Conservation (phyloP, 2,888 invertebrate species). For the Oligia latruncula region DNA sequence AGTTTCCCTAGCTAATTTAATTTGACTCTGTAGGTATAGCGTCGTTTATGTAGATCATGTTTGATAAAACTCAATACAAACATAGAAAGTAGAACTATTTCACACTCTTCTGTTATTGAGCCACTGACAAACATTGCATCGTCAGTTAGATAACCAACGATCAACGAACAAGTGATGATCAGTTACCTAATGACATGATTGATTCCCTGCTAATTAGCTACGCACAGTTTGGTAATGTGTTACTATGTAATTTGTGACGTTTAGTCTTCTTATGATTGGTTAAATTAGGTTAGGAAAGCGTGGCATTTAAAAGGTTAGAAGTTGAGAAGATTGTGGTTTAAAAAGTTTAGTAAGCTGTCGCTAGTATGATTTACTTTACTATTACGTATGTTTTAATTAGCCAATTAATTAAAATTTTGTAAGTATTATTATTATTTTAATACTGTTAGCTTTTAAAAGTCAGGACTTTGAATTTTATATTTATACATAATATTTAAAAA, state of each 20-base stretch:
- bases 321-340: not conserved
- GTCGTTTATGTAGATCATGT: not conserved
- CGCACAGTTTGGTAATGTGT: constrained; percentile 27
- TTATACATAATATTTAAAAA: too few relatives aligned
- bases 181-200: constrained; percentile 54
- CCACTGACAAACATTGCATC: constrained; percentile 52
- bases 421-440: too few relatives aligned
- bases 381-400: too few relatives aligned
- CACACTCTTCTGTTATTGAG: constrained; percentile 19
- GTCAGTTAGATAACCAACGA: constrained; percentile 50
- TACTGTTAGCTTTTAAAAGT: too few relatives aligned
- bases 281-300: not conserved
- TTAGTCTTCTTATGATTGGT: constrained; percentile 1
- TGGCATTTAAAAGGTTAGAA: not conserved
- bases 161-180: constrained; percentile 35
- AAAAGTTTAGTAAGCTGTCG: not conserved
- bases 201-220: constrained; percentile 36
- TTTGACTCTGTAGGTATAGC: too few relatives aligned
- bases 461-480: too few relatives aligned
- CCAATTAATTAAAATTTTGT: too few relatives aligned
- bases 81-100: constrained; percentile 42
- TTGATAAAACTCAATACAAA: not conserved
- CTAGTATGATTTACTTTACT: not conserved
- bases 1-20: too few relatives aligned
- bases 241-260: constrained; percentile 15